Percentiles rank a stretch among this genome's conserved stretches.
phyloP scores from a whole-genome alignment of 2,888 invertebrate genomes.

The Pristionchus exspectatus region DNA sequence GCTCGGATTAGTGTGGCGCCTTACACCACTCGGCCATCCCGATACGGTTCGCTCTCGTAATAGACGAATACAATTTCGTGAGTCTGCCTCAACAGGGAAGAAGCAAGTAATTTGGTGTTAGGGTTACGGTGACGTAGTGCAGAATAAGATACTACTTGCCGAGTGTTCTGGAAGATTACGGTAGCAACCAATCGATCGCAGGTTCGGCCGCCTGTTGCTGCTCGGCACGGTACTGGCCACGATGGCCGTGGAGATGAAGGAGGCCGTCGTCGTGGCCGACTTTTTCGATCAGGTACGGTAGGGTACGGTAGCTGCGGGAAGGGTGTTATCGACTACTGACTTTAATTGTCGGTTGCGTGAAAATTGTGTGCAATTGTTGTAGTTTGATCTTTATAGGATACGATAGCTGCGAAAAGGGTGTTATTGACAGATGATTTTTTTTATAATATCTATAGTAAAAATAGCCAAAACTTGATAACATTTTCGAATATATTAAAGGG shows the following conservation, averaged over 20 bases:
- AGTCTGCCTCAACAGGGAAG: no score
- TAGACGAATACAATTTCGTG: no score
- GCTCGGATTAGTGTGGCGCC: no score
- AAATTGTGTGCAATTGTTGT: background rate
- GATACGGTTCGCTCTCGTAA: no score
- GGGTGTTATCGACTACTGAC: no score
- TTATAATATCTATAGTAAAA: background rate
- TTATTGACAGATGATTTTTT: background rate
- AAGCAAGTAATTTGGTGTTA: no score
- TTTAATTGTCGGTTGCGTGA: no score
- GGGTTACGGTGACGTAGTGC: background rate
- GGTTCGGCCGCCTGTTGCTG: slow-evolving; percentile 75
- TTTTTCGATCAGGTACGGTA: slow-evolving; percentile 71
- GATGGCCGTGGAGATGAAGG: slow-evolving; percentile 78
- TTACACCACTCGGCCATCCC: no score
- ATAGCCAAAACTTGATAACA: no score
- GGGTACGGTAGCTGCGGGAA: background rate
- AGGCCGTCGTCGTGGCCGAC: slow-evolving; percentile 77
- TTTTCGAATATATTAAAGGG: no score
- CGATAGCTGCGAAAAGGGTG: background rate
- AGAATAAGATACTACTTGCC: background rate
- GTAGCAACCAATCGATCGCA: slow-evolving; percentile 43
- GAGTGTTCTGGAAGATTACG: background rate
- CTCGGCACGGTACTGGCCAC: slow-evolving; percentile 77
- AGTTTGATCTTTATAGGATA: background rate